These are phyloP conservation scores for Onchidella celtica DNA, from an alignment of 2,888 invertebrate species.

Conservation along the genomic window DNA sequence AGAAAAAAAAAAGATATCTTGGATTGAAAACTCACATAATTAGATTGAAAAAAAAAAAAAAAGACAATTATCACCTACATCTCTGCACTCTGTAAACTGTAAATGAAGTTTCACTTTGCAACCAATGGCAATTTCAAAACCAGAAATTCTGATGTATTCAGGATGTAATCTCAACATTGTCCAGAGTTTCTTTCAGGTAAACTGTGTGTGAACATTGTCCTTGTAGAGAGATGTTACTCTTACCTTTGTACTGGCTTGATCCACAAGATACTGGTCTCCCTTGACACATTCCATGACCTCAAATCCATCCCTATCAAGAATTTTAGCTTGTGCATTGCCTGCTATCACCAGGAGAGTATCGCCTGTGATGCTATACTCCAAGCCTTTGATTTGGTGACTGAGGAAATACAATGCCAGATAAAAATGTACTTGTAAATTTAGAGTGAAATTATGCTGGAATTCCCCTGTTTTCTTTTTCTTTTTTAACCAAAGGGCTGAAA, in stretches of 20 bases:
- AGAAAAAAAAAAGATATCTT: background rate
- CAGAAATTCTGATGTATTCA: no score
- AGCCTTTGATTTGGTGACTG: slow-evolving; percentile 91
- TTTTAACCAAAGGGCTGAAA: no score
- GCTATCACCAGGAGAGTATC: slow-evolving; percentile 95
- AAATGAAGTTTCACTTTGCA: background rate
- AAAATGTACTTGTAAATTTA: background rate
- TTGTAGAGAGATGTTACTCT: no score
- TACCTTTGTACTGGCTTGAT: slow-evolving; percentile 82
- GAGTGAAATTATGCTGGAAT: no score
- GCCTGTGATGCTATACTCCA: slow-evolving; percentile 96
- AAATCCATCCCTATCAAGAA: slow-evolving; percentile 95
- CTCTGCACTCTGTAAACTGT: background rate
- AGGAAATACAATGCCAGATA: slow-evolving; percentile 52
- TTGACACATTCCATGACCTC: slow-evolving; percentile 95
- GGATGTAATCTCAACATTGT: no score
- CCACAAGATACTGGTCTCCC: slow-evolving; percentile 97
- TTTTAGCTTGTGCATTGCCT: slow-evolving; percentile 90
- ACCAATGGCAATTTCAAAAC: no score
- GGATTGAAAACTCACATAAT: background rate
- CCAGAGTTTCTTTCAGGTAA: no score
- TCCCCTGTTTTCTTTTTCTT: no score
- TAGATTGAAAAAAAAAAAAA: background rate
- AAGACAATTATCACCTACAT: background rate
- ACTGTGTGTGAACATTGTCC: no score